A percentile compares a stretch with the other conserved stretches of the same genome.
phyloP scores from a whole-genome alignment of 2,888 invertebrate species.

The Eupithecia inturbata region DNA sequence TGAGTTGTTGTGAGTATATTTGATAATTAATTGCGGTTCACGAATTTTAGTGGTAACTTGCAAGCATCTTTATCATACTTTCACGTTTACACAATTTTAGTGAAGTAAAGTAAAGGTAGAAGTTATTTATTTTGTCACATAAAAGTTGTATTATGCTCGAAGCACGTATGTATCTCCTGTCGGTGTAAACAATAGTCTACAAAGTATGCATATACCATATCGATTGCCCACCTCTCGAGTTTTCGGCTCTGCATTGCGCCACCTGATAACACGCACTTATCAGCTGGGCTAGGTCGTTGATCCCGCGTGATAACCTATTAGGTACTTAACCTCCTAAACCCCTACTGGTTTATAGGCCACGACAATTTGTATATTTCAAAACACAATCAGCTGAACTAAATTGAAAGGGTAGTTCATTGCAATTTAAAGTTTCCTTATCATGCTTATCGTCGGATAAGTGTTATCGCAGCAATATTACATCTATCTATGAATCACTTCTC shows the following conservation, averaged over 20 bases:
- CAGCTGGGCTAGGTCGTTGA: conserved; percentile 63
- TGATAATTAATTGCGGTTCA: neutral
- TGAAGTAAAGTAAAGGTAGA: too few relatives aligned
- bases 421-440: neutral
- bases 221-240: conserved; percentile 65
- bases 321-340: conserved; percentile 39
- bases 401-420: neutral
- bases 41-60: neutral
- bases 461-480: conserved; percentile 18
- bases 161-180: neutral
- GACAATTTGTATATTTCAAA: conserved; percentile 12
- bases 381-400: conserved; percentile 18
- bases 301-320: conserved; percentile 62
- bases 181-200: neutral
- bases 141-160: neutral
- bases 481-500: conserved; percentile 10
- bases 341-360: conserved; percentile 29
- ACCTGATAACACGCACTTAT: conserved; percentile 73
- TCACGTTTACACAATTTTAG: neutral
- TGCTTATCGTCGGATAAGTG: conserved; percentile 29
- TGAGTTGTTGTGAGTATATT: neutral
- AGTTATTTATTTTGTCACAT: too few relatives aligned
- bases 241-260: conserved; percentile 77
- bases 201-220: conserved; percentile 47
- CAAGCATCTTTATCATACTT: neutral